These are phyloP conservation scores for Drosophila burlai DNA, from an alignment of 1,140 invertebrate species.

Conservation along the genomic window DNA sequence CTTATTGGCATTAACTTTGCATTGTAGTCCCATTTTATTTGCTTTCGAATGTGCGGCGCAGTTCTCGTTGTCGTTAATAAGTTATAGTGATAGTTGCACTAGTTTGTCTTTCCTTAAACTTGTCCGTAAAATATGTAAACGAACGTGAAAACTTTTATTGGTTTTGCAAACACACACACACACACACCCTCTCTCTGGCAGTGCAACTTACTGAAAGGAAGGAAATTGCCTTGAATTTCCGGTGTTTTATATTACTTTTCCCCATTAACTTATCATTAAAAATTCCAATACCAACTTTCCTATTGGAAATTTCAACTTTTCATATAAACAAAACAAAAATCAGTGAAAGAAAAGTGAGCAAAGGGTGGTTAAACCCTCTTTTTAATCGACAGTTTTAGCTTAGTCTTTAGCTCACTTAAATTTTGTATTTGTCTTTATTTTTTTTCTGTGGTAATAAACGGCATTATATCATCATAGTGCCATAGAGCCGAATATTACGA, in stretches of 20 bases:
- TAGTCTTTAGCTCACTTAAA: neutral
- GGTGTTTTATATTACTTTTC: neutral
- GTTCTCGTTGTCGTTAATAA: constrained; percentile 16
- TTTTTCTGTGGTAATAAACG: constrained; percentile 17
- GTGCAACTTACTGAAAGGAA: neutral
- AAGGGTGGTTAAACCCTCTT: neutral
- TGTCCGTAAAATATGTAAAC: constrained; percentile 11
- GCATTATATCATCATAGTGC: constrained; percentile 40
- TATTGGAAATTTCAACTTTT: neutral
- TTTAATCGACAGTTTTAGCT: neutral
- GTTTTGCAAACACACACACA: too few relatives aligned
- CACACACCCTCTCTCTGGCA: neutral
- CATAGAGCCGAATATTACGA: constrained; percentile 23
- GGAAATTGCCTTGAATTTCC: constrained; percentile 1
- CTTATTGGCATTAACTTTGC: neutral
- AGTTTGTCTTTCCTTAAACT: constrained; percentile 5
- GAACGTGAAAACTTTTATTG: constrained; percentile 4
- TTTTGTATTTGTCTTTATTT: constrained; percentile 4
- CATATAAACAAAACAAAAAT: neutral
- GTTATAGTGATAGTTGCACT: constrained; percentile 2
- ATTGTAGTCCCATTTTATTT: constrained; percentile 13
- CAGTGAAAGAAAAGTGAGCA: neutral
- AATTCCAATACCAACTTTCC: neutral
- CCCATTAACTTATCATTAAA: neutral
- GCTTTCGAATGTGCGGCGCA: constrained; percentile 4